Conservation (phyloP, 2,797 vertebrate species). For the Cichlasoma orientale region DNA sequence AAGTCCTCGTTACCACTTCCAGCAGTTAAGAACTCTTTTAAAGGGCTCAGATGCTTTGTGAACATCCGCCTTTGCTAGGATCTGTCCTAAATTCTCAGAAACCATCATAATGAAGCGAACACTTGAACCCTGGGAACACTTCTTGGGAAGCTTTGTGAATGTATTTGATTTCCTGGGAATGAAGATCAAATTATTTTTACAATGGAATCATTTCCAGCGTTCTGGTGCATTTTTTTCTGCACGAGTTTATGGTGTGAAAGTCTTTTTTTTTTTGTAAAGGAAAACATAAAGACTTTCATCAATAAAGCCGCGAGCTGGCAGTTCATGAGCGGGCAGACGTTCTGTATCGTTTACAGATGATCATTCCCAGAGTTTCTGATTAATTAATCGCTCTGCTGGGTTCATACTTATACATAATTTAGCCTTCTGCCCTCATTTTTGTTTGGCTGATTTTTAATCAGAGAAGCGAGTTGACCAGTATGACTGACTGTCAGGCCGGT, state of each 20-base stretch:
- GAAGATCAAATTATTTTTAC: background rate
- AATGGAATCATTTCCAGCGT: too few relatives aligned
- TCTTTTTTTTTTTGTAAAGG: too few relatives aligned
- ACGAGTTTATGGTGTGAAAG: too few relatives aligned
- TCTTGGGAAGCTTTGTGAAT: background rate
- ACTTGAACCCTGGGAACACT: background rate
- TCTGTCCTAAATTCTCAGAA: background rate
- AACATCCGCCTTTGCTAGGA: background rate
- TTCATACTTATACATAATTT: background rate
- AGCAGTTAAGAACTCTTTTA: background rate
- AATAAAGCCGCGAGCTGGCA: background rate
- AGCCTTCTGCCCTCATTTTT: fast-evolving
- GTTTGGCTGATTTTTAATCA: background rate
- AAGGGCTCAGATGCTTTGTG: background rate
- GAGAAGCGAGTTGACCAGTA: background rate
- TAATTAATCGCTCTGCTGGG: background rate
- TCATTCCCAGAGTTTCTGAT: background rate
- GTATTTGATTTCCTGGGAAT: background rate
- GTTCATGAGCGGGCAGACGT: too few relatives aligned
- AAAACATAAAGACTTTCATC: background rate
- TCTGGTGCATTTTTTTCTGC: too few relatives aligned
- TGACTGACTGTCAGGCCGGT: background rate
- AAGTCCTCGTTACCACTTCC: background rate
- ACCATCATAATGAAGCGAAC: background rate
- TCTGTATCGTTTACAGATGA: background rate